Conservation (phyloP, 2,797 vertebrate species). For the Halcyon badia region DNA sequence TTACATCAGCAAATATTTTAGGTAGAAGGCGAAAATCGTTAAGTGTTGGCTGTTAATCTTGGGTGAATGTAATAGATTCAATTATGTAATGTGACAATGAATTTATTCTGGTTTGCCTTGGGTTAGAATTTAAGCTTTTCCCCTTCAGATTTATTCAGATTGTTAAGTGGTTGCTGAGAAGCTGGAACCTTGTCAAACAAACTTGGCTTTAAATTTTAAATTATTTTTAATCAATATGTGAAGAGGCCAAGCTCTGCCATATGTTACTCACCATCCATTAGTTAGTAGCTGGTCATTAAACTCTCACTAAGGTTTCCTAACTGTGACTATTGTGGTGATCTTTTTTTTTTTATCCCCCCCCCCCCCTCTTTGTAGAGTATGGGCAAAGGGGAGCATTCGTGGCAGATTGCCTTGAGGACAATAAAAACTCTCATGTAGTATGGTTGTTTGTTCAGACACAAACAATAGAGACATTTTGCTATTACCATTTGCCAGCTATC, state of each 20-base stretch:
- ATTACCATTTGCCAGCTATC: conserved; percentile 82
- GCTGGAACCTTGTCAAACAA: conserved; percentile 32
- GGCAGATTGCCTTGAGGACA: conserved; percentile 87
- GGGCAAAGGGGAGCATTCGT: conserved; percentile 70
- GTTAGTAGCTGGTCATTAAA: conserved; percentile 69
- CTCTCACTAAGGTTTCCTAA: conserved; percentile 72
- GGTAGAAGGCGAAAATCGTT: not conserved
- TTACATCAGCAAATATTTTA: conserved; percentile 37
- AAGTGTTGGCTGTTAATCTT: conserved; percentile 29
- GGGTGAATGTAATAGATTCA: not conserved
- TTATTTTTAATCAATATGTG: conserved; percentile 63
- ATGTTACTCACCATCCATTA: conserved; percentile 67
- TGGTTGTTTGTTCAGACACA: conserved; percentile 74
- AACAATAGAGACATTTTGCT: conserved; percentile 82
- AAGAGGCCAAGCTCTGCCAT: conserved; percentile 49
- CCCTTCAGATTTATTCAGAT: conserved; percentile 15
- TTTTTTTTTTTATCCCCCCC: not conserved
- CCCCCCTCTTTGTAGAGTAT: conserved; percentile 34
- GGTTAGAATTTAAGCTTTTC: conserved; percentile 48
- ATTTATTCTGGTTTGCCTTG: not conserved
- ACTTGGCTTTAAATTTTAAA: conserved; percentile 45
- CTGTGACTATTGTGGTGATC: conserved; percentile 46
- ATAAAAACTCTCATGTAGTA: conserved; percentile 83
- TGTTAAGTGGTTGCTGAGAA: conserved; percentile 11
- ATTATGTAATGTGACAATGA: conserved; percentile 29